phyloP scores from a whole-genome alignment of 2,888 invertebrate species.

The Eretmocerus hayati region DNA sequence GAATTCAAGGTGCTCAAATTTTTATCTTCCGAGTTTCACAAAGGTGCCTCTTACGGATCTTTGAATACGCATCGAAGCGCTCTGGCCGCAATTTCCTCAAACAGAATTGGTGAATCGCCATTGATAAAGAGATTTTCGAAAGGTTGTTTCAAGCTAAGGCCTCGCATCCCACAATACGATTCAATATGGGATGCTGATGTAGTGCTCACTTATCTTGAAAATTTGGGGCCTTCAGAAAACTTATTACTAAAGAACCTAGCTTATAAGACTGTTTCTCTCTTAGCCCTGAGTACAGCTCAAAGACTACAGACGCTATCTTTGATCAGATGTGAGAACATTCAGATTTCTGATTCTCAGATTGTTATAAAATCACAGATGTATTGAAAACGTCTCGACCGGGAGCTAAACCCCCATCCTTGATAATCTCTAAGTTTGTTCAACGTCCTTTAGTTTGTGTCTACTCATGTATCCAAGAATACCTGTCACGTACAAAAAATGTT shows the following conservation, averaged over 20 bases:
- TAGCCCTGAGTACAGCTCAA: constrained; percentile 18
- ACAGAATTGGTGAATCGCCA: not conserved
- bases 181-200: constrained; percentile 25
- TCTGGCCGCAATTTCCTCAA: not conserved
- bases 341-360: not conserved
- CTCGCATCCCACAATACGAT: constrained; percentile 21
- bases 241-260: constrained; percentile 7
- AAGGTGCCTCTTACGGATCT: not conserved
- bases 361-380: constrained; percentile 14
- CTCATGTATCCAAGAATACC: not conserved
- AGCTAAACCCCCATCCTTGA: constrained; percentile 5
- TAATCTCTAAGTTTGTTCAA: constrained; percentile 5
- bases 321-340: constrained; percentile 11
- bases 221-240: constrained; percentile 4
- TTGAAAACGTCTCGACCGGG: constrained; percentile 18
- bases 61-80: not conserved
- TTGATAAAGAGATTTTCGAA: constrained; percentile 23
- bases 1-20: not conserved
- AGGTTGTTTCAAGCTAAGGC: constrained; percentile 22
- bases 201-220: constrained; percentile 18
- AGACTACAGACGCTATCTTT: constrained; percentile 17
- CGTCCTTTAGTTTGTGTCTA: not conserved
- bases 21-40: not conserved
- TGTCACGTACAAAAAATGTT: not conserved
- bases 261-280: constrained; percentile 10